Percentiles rank a stretch among this genome's conserved stretches.
Conservation (phyloP, 2,797 vertebrate species). For the Micromesistius poutassou region DNA sequence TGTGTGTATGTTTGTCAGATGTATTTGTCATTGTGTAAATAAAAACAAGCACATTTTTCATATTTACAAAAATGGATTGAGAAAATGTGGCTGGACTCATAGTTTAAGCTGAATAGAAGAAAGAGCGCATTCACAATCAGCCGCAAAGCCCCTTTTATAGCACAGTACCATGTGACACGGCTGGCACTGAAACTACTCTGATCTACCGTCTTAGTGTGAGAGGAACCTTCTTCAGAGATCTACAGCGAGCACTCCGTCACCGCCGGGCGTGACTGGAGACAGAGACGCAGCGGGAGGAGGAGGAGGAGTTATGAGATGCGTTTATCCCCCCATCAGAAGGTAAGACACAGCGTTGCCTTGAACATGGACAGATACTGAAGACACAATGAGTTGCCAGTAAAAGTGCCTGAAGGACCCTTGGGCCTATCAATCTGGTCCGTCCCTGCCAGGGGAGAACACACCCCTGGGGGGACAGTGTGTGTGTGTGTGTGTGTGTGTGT, state of each 20-base stretch:
- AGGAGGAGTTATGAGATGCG: slow-evolving; percentile 54
- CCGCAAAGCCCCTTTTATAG: neutral
- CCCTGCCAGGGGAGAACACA: slow-evolving; percentile 40
- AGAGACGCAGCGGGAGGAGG: neutral
- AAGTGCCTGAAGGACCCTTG: slow-evolving; percentile 38
- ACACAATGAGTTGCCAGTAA: slow-evolving; percentile 51
- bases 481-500: neutral
- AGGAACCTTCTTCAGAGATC: no score
- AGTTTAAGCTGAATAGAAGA: no score
- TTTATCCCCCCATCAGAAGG: slow-evolving; percentile 50
- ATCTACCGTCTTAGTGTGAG: no score
- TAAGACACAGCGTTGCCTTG: slow-evolving; percentile 55
- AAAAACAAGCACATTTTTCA: neutral
- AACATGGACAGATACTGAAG: slow-evolving; percentile 64
- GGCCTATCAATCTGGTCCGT: slow-evolving; percentile 47
- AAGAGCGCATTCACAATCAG: no score
- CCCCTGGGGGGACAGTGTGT: neutral
- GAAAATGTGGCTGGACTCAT: no score
- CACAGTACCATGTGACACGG: neutral
- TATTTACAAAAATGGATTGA: neutral
- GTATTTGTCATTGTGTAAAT: neutral
- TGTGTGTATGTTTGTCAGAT: neutral
- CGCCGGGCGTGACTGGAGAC: neutral
- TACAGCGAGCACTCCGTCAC: neutral
- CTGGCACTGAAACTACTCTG: no score